A percentile compares a stretch with the other conserved stretches of the same genome.
Evolutionary conservation across 1,140 invertebrate species (phyloP).

Genomic region (Drosophila obscura): DNA sequence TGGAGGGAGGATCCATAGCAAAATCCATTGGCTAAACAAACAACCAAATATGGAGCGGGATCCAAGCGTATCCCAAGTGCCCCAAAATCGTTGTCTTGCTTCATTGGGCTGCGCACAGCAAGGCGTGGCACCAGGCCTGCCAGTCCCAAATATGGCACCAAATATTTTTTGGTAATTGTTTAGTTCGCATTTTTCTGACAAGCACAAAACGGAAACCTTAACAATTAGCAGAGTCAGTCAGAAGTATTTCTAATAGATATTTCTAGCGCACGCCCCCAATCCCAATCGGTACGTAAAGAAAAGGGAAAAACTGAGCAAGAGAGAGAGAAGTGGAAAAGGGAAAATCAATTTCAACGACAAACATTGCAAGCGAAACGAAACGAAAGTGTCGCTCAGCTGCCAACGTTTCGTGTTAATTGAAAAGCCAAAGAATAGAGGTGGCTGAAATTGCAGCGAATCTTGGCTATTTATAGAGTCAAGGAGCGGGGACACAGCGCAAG

Average conservation of each 20-base stretch:
- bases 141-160: slow-evolving; percentile 56
- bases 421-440: slow-evolving; percentile 52
- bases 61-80: slow-evolving; percentile 46
- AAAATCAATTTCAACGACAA: slow-evolving; percentile 56
- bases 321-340: slow-evolving; percentile 23
- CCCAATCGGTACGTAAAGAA: not conserved
- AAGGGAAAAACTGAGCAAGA: slow-evolving; percentile 16
- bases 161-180: slow-evolving; percentile 71
- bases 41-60: slow-evolving; percentile 46
- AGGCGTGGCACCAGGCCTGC: slow-evolving; percentile 61
- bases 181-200: slow-evolving; percentile 28
- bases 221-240: slow-evolving; percentile 53
- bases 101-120: slow-evolving; percentile 36
- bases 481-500: slow-evolving; percentile 6
- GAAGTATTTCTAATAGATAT: slow-evolving; percentile 11
- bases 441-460: slow-evolving; percentile 58
- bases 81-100: slow-evolving; percentile 58
- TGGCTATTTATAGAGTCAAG: slow-evolving; percentile 59
- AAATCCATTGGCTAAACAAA: slow-evolving; percentile 39
- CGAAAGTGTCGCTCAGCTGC: slow-evolving; percentile 58
- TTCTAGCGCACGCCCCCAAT: slow-evolving; percentile 63
- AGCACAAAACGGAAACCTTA: slow-evolving; percentile 62
- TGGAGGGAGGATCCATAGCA: not conserved
- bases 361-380: slow-evolving; percentile 43
- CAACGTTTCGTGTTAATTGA: slow-evolving; percentile 61